Evolutionary conservation across 2,113 vertebrate species (phyloP).

Genomic region (Pterophyllum scalare): DNA sequence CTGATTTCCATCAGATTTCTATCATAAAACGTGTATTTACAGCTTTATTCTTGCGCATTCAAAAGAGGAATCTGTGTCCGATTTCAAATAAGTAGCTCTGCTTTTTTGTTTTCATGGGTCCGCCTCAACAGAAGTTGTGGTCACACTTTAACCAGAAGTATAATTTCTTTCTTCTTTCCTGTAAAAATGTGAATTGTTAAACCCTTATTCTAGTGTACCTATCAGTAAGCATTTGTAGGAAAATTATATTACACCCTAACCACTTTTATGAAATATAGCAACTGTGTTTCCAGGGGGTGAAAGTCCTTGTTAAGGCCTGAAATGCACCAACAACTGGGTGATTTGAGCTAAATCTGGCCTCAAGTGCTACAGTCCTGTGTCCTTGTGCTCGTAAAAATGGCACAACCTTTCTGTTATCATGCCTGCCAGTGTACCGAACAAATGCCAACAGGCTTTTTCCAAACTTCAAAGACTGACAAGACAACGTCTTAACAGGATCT

Average conservation of each 20-base stretch:
- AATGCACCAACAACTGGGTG: neutral
- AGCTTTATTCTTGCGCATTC: neutral
- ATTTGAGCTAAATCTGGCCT: neutral
- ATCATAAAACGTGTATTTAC: neutral
- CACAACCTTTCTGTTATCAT: neutral
- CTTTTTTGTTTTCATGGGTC: neutral
- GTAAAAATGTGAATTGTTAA: too few relatives aligned
- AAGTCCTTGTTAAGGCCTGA: neutral
- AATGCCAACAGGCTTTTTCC: slow-evolving; percentile 4
- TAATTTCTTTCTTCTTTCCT: too few relatives aligned
- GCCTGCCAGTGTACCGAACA: neutral
- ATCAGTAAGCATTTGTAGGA: too few relatives aligned
- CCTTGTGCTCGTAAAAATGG: neutral
- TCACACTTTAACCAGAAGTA: neutral
- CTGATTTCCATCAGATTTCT: neutral
- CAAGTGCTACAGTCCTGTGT: neutral
- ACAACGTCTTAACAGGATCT: neutral
- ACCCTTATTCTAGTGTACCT: too few relatives aligned
- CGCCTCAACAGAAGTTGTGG: neutral
- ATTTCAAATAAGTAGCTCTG: neutral
- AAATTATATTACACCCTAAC: too few relatives aligned
- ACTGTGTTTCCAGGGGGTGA: neutral
- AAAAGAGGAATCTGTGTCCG: neutral
- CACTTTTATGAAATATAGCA: neutral
- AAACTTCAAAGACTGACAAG: neutral